Conservation (phyloP, 1,140 invertebrate genomes). For the Papilio aristodemus region DNA sequence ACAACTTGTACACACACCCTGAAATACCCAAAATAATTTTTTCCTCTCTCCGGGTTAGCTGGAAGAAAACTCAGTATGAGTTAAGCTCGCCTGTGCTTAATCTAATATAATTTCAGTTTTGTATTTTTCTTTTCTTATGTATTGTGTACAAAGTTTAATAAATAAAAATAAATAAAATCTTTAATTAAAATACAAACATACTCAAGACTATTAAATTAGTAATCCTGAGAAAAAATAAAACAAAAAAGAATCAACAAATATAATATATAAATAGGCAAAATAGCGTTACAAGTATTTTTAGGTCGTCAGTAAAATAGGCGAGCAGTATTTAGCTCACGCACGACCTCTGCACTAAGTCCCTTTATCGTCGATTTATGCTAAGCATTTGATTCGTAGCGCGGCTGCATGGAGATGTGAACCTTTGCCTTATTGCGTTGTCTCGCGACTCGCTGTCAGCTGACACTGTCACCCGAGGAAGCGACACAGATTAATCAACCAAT, state of each 20-base stretch:
- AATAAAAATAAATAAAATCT: no score
- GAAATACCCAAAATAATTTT: no score
- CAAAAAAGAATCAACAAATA: not conserved
- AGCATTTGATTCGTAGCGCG: constrained; percentile 19
- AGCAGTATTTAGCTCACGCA: constrained; percentile 32
- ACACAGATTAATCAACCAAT: not conserved
- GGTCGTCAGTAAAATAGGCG: constrained; percentile 3
- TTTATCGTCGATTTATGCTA: constrained; percentile 31
- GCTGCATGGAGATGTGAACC: constrained; percentile 11
- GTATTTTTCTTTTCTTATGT: no score
- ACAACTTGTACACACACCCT: no score
- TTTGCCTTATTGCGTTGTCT: constrained; percentile 4
- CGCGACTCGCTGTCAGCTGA: not conserved
- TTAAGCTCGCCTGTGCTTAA: no score
- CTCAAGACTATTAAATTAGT: no score
- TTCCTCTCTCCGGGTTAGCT: no score
- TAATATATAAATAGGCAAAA: not conserved
- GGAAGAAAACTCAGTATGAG: no score
- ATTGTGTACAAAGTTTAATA: no score
- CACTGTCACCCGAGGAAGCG: not conserved
- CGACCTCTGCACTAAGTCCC: constrained; percentile 32
- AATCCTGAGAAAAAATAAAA: no score
- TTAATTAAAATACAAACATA: no score
- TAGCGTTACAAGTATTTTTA: not conserved
- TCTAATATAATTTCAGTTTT: no score